A percentile compares a stretch with the other conserved stretches of the same genome.
These are phyloP conservation scores for Vulpes vulpes DNA, from an alignment of 2,113 vertebrate species.

Conservation along the genomic window DNA sequence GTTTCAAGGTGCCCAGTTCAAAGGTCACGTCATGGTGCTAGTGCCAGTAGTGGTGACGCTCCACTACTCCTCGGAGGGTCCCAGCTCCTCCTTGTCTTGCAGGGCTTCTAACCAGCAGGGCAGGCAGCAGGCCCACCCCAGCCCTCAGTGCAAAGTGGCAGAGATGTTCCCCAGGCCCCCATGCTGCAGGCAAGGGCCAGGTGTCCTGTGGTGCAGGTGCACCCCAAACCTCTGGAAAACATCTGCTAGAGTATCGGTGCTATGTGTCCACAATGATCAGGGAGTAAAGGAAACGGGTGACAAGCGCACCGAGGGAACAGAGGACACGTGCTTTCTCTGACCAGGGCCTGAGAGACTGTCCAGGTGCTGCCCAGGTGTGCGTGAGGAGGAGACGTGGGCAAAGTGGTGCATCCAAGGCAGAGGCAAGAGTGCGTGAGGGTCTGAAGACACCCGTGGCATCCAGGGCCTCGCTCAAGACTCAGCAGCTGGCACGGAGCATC, in stretches of 20 bases:
- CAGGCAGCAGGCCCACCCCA: not conserved
- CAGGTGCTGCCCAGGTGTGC: not conserved
- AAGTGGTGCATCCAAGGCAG: not conserved
- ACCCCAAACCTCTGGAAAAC: fast-evolving
- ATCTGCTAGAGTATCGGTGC: too few relatives aligned
- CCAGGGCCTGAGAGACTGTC: not conserved
- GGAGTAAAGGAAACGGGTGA: not conserved
- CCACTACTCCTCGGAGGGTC: not conserved
- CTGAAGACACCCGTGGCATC: not conserved
- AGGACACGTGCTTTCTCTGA: not conserved
- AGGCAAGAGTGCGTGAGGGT: not conserved
- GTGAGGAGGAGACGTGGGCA: not conserved
- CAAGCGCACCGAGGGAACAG: not conserved
- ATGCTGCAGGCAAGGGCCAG: not conserved
- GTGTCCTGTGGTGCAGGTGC: not conserved
- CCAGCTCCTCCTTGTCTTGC: not conserved
- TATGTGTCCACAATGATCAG: too few relatives aligned
- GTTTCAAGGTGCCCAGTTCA: not conserved
- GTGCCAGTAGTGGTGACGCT: not conserved
- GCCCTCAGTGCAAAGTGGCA: not conserved
- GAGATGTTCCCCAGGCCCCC: not conserved
- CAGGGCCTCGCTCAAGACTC: too few relatives aligned
- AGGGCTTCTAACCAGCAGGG: not conserved
- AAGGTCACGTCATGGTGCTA: not conserved
- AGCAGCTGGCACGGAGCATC: fast-evolving